Conservation (phyloP, 1,140 invertebrate genomes). For the Mactra quadrangularis region DNA sequence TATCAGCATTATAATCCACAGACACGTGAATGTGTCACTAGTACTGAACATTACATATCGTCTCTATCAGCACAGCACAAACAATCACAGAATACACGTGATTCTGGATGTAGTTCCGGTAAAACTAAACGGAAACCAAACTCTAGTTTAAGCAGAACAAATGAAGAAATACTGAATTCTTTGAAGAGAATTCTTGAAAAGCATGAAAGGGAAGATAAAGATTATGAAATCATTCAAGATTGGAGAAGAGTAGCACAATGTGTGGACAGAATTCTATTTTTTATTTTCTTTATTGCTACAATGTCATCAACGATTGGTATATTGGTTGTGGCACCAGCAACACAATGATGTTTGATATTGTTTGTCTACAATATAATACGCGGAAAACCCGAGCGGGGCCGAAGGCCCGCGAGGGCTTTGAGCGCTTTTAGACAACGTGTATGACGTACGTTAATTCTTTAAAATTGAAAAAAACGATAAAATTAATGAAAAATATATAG, state of each 20-base stretch:
- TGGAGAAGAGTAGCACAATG: constrained; percentile 86
- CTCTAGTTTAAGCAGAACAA: constrained; percentile 61
- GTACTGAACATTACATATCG: neutral
- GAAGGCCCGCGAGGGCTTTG: no score
- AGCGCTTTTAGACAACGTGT: no score
- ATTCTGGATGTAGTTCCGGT: neutral
- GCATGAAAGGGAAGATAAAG: constrained; percentile 69
- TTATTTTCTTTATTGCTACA: constrained; percentile 86
- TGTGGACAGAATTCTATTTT: constrained; percentile 87
- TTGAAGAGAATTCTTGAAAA: constrained; percentile 78
- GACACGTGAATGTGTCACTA: constrained; percentile 2
- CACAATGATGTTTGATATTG: constrained; percentile 51
- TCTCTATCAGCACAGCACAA: no score
- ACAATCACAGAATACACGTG: neutral
- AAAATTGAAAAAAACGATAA: no score
- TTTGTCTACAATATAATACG: no score
- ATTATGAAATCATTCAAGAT: constrained; percentile 84
- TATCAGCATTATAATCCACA: neutral
- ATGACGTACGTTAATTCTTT: no score
- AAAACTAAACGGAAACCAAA: constrained; percentile 19
- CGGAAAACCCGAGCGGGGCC: no score
- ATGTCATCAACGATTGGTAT: constrained; percentile 84
- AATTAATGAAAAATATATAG: no score
- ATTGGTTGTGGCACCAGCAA: constrained; percentile 78
- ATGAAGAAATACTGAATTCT: constrained; percentile 78